These are phyloP conservation scores for Streblospio benedicti DNA, from an alignment of 1,140 invertebrate species.

Conservation along the genomic window DNA sequence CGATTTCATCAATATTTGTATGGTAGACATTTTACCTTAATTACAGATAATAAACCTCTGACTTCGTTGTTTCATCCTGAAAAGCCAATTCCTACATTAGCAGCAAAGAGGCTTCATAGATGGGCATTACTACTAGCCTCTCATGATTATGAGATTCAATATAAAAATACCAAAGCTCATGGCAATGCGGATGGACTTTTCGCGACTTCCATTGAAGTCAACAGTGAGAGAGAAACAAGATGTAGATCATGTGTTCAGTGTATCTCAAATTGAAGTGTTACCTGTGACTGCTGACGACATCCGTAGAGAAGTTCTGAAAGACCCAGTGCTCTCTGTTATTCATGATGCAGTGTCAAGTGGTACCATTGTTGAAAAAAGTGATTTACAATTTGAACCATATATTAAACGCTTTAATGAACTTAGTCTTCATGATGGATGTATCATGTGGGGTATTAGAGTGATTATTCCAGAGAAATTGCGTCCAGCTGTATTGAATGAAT, in stretches of 20 bases:
- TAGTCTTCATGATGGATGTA: conserved; percentile 3
- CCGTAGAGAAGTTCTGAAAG: neutral
- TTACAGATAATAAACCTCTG: conserved; percentile 47
- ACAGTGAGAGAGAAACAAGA: too few relatives aligned
- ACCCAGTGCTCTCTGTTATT: conserved; percentile 1
- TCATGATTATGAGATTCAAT: neutral
- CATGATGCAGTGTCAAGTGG: too few relatives aligned
- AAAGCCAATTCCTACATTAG: neutral
- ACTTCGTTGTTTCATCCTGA: conserved; percentile 35
- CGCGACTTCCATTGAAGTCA: too few relatives aligned
- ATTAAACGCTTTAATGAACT: neutral
- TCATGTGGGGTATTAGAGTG: neutral
- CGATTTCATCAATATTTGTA: conserved; percentile 48
- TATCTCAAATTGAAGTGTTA: too few relatives aligned
- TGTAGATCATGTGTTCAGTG: too few relatives aligned
- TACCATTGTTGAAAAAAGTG: neutral
- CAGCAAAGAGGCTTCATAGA: neutral
- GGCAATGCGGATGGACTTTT: too few relatives aligned
- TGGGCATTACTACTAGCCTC: conserved; percentile 8
- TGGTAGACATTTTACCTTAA: conserved; percentile 39
- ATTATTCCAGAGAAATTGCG: neutral
- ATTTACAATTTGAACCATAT: neutral
- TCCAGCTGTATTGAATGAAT: neutral
- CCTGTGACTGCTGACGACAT: neutral
- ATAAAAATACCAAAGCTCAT: too few relatives aligned